Evolutionary conservation across 2,888 invertebrate species (phyloP).

Genomic region (Ditula angustiorana): DNA sequence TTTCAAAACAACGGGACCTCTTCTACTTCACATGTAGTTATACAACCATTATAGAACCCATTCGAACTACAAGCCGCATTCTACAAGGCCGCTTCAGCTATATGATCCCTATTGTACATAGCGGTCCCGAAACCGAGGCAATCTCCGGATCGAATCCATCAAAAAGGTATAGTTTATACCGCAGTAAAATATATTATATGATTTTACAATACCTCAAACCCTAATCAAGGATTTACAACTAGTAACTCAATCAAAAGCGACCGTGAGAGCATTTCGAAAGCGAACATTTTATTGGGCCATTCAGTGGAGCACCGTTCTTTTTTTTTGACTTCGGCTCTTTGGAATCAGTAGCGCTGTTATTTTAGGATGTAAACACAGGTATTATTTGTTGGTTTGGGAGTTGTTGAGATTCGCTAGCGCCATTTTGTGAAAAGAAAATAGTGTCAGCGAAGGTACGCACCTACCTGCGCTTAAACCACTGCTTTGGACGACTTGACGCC

Average conservation of each 20-base stretch:
- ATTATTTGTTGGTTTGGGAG: neutral
- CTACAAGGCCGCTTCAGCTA: too few species aligned
- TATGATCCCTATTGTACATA: neutral
- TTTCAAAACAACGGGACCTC: too few species aligned
- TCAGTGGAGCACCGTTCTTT: too few species aligned
- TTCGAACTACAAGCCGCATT: too few species aligned
- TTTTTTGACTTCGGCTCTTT: slow-evolving; percentile 1
- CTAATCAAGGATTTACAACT: slow-evolving; percentile 35
- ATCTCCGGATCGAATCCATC: neutral
- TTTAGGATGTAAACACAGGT: slow-evolving; percentile 4
- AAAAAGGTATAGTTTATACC: slow-evolving; percentile 28
- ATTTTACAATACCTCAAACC: slow-evolving; percentile 32
- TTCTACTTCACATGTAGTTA: too few species aligned
- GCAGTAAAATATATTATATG: slow-evolving; percentile 38
- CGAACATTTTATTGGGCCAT: neutral
- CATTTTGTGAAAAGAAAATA: neutral
- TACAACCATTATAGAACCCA: too few species aligned
- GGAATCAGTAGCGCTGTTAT: slow-evolving; percentile 13
- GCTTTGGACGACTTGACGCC: too few species aligned
- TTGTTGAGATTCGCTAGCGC: too few species aligned
- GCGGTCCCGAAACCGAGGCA: neutral
- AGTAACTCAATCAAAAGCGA: slow-evolving; percentile 23
- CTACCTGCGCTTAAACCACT: too few species aligned
- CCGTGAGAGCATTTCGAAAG: slow-evolving; percentile 23
- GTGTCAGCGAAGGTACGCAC: too few species aligned